Conservation (phyloP, 2,888 invertebrate genomes). For the Tetanocera ferruginea region DNA sequence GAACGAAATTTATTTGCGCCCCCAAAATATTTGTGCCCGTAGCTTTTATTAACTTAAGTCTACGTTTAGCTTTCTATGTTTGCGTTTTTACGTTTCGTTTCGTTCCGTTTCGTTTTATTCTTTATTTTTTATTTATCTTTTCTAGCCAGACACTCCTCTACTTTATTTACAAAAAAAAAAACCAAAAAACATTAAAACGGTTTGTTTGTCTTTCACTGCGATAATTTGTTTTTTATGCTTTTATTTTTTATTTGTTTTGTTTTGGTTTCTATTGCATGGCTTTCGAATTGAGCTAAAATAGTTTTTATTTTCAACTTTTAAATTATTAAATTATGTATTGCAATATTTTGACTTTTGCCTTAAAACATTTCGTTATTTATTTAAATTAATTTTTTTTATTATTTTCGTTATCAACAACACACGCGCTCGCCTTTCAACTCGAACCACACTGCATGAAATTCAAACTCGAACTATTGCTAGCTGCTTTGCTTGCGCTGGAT, state of each 20-base stretch:
- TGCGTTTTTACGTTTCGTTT: not conserved
- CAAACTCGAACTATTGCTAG: conserved; percentile 16
- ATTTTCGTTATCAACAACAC: not conserved
- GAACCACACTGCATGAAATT: conserved; percentile 9
- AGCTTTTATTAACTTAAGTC: not conserved
- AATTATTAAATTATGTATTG: not conserved
- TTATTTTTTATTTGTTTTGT: not conserved
- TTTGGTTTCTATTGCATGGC: not conserved
- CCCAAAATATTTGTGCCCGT: not conserved
- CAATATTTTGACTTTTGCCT: not conserved
- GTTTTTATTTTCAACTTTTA: not conserved
- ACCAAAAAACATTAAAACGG: not conserved
- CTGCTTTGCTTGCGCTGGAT: conserved; percentile 2
- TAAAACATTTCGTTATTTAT: not conserved
- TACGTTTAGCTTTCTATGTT: not conserved
- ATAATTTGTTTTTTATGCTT: not conserved
- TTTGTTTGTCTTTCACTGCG: not conserved
- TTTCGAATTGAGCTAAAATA: not conserved
- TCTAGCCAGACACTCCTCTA: conserved; percentile 19
- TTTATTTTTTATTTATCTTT: not conserved
- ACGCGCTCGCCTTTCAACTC: not conserved
- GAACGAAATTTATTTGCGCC: conserved; percentile 16
- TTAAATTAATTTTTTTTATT: conserved; percentile 1
- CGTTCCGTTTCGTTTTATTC: not conserved
- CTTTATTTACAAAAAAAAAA: not conserved